Conservation (phyloP, 2,888 invertebrate genomes). For the Chrysotoxum bicinctum region DNA sequence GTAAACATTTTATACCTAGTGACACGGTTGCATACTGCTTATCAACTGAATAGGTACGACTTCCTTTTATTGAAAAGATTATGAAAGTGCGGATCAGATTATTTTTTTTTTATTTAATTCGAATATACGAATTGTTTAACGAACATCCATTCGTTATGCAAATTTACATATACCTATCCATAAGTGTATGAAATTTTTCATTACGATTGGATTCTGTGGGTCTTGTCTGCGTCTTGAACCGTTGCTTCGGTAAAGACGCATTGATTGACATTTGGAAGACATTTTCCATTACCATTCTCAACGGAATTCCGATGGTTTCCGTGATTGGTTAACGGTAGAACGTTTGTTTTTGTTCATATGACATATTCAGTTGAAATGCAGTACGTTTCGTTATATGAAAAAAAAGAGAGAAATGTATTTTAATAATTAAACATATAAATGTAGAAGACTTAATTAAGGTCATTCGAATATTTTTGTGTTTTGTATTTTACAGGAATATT, state of each 20-base stretch:
- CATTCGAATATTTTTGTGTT: slow-evolving; percentile 12
- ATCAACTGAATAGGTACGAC: background rate
- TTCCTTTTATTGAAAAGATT: background rate
- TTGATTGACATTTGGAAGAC: background rate
- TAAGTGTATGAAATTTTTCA: background rate
- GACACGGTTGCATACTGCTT: background rate
- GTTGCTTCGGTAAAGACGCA: too few relatives aligned
- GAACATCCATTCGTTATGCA: background rate
- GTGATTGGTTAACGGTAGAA: background rate
- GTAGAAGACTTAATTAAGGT: slow-evolving; percentile 14
- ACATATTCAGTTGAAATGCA: background rate
- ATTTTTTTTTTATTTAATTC: too few relatives aligned
- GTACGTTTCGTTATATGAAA: background rate
- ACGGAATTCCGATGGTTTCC: background rate
- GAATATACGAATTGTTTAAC: background rate
- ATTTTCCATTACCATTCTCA: background rate
- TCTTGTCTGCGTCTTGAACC: background rate
- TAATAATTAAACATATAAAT: background rate
- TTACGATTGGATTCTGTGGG: background rate
- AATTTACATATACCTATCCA: too few relatives aligned
- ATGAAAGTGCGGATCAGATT: too few relatives aligned
- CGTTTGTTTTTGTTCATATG: background rate
- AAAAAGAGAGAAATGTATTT: background rate
- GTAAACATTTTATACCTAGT: slow-evolving; percentile 54
- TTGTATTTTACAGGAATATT: slow-evolving; percentile 35